These are phyloP conservation scores for Amphibalanus amphitrite DNA, from an alignment of 1,140 invertebrate species.

Conservation along the genomic window DNA sequence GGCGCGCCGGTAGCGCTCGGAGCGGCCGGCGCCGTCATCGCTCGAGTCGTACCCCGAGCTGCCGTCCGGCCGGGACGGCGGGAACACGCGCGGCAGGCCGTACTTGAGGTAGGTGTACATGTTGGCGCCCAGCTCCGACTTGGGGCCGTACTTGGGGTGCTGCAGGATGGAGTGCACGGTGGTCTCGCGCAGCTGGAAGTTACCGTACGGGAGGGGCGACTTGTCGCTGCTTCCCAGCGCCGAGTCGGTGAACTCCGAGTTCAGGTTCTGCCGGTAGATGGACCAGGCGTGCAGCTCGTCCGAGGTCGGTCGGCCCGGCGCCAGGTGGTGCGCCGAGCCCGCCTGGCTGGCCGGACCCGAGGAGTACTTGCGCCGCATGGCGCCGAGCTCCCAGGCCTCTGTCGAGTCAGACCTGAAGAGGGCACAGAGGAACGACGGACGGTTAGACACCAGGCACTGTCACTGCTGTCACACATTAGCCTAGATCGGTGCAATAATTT, in stretches of 20 bases:
- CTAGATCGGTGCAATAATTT: too few relatives aligned
- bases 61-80: slow-evolving; percentile 67
- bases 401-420: too few relatives aligned
- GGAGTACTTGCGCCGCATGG: too few relatives aligned
- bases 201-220: slow-evolving; percentile 74
- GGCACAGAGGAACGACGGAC: too few relatives aligned
- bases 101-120: slow-evolving; percentile 88
- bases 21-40: slow-evolving; percentile 32
- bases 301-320: slow-evolving; percentile 31
- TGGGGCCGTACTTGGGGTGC: slow-evolving; percentile 44
- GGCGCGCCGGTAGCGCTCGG: slow-evolving; percentile 14
- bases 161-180: slow-evolving; percentile 86
- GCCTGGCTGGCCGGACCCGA: too few relatives aligned
- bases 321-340: neutral
- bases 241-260: slow-evolving; percentile 85
- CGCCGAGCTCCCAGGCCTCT: too few relatives aligned
- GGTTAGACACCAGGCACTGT: too few relatives aligned
- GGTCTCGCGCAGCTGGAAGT: slow-evolving; percentile 77
- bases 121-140: slow-evolving; percentile 63
- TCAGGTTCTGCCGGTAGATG: slow-evolving; percentile 87
- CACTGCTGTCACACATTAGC: too few relatives aligned
- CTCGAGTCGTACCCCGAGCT: slow-evolving; percentile 78
- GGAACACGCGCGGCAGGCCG: slow-evolving; percentile 72
- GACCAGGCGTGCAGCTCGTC: slow-evolving; percentile 91
- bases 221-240: slow-evolving; percentile 76